Conservation (phyloP, 2,797 vertebrate species). For the Anguilla megastoma region DNA sequence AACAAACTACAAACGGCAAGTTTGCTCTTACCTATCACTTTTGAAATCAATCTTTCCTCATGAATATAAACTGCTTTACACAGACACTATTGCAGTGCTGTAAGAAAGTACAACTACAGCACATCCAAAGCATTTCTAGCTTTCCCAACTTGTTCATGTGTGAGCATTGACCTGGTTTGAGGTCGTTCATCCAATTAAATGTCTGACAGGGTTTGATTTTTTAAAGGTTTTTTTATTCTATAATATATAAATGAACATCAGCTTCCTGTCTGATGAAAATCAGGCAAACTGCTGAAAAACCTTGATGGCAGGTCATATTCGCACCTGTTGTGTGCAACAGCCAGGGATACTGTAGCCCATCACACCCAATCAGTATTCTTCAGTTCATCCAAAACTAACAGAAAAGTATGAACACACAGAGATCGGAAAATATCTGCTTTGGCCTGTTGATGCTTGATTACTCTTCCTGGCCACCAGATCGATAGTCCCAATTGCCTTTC, state of each 20-base stretch:
- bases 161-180: background rate
- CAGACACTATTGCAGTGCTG: background rate
- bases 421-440: background rate
- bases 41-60: background rate
- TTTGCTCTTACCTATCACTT: background rate
- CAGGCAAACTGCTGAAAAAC: background rate
- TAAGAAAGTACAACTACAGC: background rate
- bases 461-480: conserved; percentile 16
- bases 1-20: background rate
- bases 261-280: background rate
- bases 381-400: background rate
- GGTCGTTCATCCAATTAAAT: background rate
- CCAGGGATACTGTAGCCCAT: background rate
- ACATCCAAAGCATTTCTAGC: background rate
- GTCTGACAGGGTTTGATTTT: background rate
- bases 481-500: conserved; percentile 27
- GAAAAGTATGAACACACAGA: background rate
- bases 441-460: background rate
- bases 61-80: background rate
- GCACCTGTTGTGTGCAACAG: background rate
- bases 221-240: background rate
- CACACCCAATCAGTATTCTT: background rate
- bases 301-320: conserved; percentile 7
- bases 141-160: background rate
- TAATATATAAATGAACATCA: background rate